Evolutionary conservation across 2,888 invertebrate species (phyloP).

Genomic region (Polydesmus complanatus): DNA sequence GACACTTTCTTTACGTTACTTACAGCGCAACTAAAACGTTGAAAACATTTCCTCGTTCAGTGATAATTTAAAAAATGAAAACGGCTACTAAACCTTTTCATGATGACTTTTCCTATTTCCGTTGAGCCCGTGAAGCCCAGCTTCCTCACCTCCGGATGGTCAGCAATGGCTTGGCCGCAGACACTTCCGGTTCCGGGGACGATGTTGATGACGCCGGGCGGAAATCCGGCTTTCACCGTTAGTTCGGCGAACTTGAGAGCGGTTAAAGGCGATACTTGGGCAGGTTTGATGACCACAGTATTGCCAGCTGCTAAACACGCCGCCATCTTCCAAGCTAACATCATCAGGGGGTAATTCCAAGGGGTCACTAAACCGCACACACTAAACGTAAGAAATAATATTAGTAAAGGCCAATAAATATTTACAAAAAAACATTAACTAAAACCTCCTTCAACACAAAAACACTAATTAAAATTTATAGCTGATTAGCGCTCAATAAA

Average conservation of each 20-base stretch:
- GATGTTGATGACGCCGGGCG: slow-evolving; percentile 87
- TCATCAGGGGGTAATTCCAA: slow-evolving; percentile 98
- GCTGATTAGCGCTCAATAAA: no score
- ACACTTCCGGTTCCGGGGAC: slow-evolving; percentile 65
- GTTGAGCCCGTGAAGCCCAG: slow-evolving; percentile 95
- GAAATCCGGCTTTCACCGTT: slow-evolving; percentile 76
- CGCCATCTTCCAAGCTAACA: slow-evolving; percentile 98
- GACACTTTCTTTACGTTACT: slow-evolving; percentile 92
- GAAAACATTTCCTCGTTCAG: slow-evolving; percentile 1
- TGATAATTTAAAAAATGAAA: no score
- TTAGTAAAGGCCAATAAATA: no score
- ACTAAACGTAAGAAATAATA: slow-evolving; percentile 36
- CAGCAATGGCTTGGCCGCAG: slow-evolving; percentile 73
- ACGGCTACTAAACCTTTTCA: no score
- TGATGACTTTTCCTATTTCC: slow-evolving; percentile 75
- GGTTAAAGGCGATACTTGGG: slow-evolving; percentile 69
- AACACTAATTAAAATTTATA: no score
- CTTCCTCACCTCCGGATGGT: slow-evolving; percentile 73
- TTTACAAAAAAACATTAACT: no score
- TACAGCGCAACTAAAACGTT: slow-evolving; percentile 49
- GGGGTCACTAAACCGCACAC: slow-evolving; percentile 88
- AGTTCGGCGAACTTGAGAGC: slow-evolving; percentile 92
- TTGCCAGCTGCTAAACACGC: slow-evolving; percentile 93
- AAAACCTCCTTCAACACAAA: no score
- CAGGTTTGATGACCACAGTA: slow-evolving; percentile 90